phyloP scores from a whole-genome alignment of 2,113 vertebrate genomes.

The Progne subis region DNA sequence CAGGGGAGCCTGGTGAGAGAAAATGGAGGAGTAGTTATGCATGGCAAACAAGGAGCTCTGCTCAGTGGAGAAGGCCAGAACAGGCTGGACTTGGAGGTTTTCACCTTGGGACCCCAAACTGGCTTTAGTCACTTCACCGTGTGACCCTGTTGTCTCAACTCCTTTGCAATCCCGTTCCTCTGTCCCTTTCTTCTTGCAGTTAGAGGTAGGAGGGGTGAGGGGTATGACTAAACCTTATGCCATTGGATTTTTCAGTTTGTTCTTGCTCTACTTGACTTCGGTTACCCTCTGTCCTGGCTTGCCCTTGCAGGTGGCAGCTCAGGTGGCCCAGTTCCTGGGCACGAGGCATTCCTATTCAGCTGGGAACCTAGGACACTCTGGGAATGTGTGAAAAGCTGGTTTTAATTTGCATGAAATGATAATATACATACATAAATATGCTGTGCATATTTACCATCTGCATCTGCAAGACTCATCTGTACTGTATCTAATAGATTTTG shows the following conservation, averaged over 20 bases:
- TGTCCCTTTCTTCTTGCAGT: not conserved
- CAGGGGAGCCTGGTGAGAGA: too few species aligned
- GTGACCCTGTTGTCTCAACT: not conserved
- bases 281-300: not conserved
- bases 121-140: fast-evolving
- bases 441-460: not conserved
- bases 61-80: not conserved
- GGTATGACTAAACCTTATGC: not conserved
- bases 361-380: not conserved
- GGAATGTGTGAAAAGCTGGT: not conserved
- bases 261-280: not conserved
- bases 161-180: fast-evolving
- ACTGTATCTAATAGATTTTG: not conserved
- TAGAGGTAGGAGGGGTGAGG: not conserved
- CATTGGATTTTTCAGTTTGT: not conserved
- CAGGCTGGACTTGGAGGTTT: not conserved
- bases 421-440: not conserved
- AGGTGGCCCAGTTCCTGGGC: not conserved
- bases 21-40: fast-evolving
- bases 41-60: not conserved
- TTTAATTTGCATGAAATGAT: not conserved
- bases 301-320: conserved; percentile 6
- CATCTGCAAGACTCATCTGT: not conserved
- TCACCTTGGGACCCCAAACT: not conserved
- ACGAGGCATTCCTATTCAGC: not conserved